A percentile compares a stretch with the other conserved stretches of the same genome.
Evolutionary conservation across 2,113 vertebrate genomes (phyloP).

Genomic region (Talpa occidentalis): DNA sequence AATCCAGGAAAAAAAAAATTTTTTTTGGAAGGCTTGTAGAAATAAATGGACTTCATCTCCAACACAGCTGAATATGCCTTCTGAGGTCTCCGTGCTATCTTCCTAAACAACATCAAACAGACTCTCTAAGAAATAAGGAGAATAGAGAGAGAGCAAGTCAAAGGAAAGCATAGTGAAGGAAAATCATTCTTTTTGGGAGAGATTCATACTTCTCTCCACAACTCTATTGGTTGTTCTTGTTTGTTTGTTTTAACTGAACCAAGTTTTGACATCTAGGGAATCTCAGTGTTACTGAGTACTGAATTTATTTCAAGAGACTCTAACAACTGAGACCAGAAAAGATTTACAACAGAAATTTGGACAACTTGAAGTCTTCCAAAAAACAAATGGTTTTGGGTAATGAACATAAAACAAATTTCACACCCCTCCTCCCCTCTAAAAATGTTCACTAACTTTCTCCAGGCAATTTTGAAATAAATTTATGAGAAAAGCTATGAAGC

Average conservation of each 20-base stretch:
- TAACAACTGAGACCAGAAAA: conserved; percentile 17
- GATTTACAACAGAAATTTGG: conserved; percentile 2
- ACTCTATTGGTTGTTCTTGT: not conserved
- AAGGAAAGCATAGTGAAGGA: not conserved
- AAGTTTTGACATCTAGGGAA: not conserved
- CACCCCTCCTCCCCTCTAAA: not conserved
- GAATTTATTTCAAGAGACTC: not conserved
- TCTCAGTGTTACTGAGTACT: not conserved
- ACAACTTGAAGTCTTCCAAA: not conserved
- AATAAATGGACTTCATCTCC: not conserved
- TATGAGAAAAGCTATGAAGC: not conserved
- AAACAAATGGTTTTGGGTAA: not conserved
- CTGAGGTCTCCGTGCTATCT: conserved; percentile 1
- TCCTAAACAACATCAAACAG: conserved; percentile 9
- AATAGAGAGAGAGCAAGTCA: not conserved
- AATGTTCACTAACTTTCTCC: conserved; percentile 9
- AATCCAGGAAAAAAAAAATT: not conserved
- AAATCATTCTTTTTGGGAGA: not conserved
- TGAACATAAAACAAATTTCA: conserved; percentile 13
- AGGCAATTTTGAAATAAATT: not conserved
- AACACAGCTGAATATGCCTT: not conserved
- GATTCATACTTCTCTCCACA: not conserved
- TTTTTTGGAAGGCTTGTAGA: not conserved
- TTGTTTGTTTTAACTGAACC: not conserved
- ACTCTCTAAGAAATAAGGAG: not conserved